Evolutionary conservation across 2,888 invertebrate genomes (phyloP), one percentile per base, ranked within the genome.

Genomic region (Diaprepes abbreviatus): DNA sequence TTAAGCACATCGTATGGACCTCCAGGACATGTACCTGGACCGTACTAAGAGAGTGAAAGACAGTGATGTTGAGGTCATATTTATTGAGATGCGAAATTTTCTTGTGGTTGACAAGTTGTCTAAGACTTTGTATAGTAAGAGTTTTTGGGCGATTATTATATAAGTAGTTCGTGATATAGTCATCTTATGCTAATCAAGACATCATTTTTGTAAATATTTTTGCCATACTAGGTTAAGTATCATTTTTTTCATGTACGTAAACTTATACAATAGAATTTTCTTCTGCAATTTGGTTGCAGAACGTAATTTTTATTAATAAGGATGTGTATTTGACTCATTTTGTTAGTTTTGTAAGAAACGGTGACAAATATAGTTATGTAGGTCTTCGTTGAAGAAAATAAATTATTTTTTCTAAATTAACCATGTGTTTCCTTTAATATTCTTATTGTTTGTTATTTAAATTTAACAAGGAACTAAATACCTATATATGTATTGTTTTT

Each of bases 1-100:
- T 50, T 80, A 21, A 80, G 80, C 14, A 66, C 76, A 45, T 79
- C 75, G 63, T 82, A 82, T 70, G 82, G 82, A 36, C 81, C 83
- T 35, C 83, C 84, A 24, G 83, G 83, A 54, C 82, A 82, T 66
- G 79, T 81, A 7, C 58, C 60, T 4, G 72, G 72, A n/a, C 70
- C 72, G 12, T 73, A 73, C 33, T 73, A 67, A 55, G n/a, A 21
- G 6, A 12, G 31, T 10, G 16, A 33, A 24, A 35, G 17, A 45
- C 10, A 60, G 70, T 66, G 70, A 70, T 70, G 70, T 70, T 38
- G 64, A 31, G 48, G 57, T 64, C 16, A 16, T 24, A 43, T 7
- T 43, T 52, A 14, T 33, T 43, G 21, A 45, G 36, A 48, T 50
- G 28, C 35, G 14, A 14, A 14, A 12, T 31, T 28, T 33, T 5